A percentile compares a stretch with the other conserved stretches of the same genome.
These are phyloP conservation scores for Odontothrips loti DNA, from an alignment of 2,888 invertebrate genomes.

Conservation along the genomic window DNA sequence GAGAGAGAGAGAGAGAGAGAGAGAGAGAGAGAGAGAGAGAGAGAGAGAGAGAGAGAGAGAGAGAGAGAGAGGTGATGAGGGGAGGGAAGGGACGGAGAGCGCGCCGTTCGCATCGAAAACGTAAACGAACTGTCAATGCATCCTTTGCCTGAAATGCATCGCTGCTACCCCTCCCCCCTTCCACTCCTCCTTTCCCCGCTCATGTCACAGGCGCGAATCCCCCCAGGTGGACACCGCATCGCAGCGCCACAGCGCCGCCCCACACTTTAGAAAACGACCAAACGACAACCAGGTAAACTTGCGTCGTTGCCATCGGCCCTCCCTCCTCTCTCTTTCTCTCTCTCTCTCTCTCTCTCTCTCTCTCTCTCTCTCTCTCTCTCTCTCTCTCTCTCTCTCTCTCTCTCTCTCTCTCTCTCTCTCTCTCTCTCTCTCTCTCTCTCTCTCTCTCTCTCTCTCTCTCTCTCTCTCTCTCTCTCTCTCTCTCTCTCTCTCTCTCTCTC, in stretches of 20 bases:
- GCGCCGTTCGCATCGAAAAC: background rate
- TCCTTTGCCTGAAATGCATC: background rate
- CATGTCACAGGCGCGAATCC: background rate
- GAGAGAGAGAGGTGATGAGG: background rate
- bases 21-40: constrained; percentile 16
- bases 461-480: background rate
- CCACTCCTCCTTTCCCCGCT: background rate
- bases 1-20: constrained; percentile 11
- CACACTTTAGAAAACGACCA: no score
- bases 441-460: background rate
- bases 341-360: background rate
- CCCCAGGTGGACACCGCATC: background rate
- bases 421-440: background rate
- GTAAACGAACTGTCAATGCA: constrained; percentile 22
- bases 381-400: no score
- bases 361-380: background rate
- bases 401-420: background rate
- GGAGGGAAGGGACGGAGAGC: background rate
- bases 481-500: background rate
- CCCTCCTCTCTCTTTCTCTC: background rate
- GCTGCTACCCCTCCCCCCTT: background rate
- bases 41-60: background rate
- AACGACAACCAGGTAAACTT: no score
- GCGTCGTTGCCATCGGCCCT: background rate
- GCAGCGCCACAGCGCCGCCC: no score